Evolutionary conservation across 2,888 invertebrate genomes (phyloP), one percentile per base, ranked within the genome.

Genomic region (Drepanosiphum platanoidis): DNA sequence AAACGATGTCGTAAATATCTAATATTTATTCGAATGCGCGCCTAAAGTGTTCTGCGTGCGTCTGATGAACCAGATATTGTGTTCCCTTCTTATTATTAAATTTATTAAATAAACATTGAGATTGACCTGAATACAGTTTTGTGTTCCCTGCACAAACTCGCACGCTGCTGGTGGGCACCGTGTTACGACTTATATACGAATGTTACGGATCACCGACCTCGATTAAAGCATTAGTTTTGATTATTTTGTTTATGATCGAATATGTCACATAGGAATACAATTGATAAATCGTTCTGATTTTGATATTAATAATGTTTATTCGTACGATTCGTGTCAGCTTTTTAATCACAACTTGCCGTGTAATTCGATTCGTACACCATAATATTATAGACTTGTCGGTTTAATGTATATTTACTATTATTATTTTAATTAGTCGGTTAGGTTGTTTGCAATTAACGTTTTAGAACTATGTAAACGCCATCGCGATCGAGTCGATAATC

Each of bases 181-280:
- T 58, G n/a, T n/a, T 58, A 46, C 7, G 64, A 64, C 64, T 27
- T 13, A n/a, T n/a, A n/a, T n/a, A 64, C n/a, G 61, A 78, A 78
- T 78, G 42, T 32, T 13, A 39, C 42, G 64, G 66, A 79, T 79
- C 78, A 79, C 42, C 66, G 66, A 66, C 78, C 78, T 30, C 46
- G n/a, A 32, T 66, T 66, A 66, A 66, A 42, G 7, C 46, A 79
- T 66, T 79, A n/a, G n/a, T 79, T 46, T 66, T 34, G 30, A 66
- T 66, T 32, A 66, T 66, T 5, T 42, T 66, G 5, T 66, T 32
- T 66, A 46, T 79, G 30, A 66, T 22, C 22, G 32, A 46, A 79
- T 66, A 66, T 42, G 32, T 27, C 22, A n/a, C n/a, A 79, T 42
- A 46, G 7, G 66, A 34, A 78, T 32, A n/a, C 30, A 30, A 30